Base-by-base conservation (phyloP, 1,140 invertebrate species). In the Sogatella furcifera region DNA sequence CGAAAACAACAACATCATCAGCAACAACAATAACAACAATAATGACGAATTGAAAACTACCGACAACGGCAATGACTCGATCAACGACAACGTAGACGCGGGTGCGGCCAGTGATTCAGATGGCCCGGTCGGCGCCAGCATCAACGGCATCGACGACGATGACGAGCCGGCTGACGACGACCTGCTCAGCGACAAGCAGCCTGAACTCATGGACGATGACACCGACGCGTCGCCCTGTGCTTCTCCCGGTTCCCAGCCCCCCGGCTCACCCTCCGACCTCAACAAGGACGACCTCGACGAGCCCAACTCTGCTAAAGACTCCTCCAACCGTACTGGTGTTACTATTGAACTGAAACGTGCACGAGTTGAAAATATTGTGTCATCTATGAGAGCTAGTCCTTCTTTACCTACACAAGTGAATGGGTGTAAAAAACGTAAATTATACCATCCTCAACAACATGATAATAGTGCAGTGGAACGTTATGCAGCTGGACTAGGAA, bases 371-470 rank as follows among this genome's bases (percentile, higher is more conserved):
- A 94, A 94, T 72, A 95, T 96, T 63, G 90, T 95, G 55, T 92
- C 88, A 55, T 89, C 87, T 53, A 95, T 95, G 88, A 80, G 90
- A 60, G 86, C 88, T 65, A 90, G 89, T 67, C 88, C 90, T 8
- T 84, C 83, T 22, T 79, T 85, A 15, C 78, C 75, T 0, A 76
- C 81, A 5, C 81, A 84, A 72, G 89, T 91, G 58, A 94, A 91
- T 73, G 93, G 89, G 44, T 96, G 89, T 77, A 95, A 95, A 72
- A 97, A 97, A 76, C 81, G 95, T 19, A 98, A 97, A 74, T 79
- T 97, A n/a, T 96, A 96, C 71, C 91, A 96, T 67, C 95, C 95
- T 1, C 92, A 95, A 71, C 93, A 96, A 69, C 92, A 95, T 70
- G 90, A 92, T 69, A 85, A 77, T 62, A 72, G 75, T 67, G 83